A percentile compares a stretch with the other conserved stretches of the same genome.
These are phyloP conservation scores for Erithacus rubecula DNA, from an alignment of 2,797 vertebrate species.

Conservation along the genomic window DNA sequence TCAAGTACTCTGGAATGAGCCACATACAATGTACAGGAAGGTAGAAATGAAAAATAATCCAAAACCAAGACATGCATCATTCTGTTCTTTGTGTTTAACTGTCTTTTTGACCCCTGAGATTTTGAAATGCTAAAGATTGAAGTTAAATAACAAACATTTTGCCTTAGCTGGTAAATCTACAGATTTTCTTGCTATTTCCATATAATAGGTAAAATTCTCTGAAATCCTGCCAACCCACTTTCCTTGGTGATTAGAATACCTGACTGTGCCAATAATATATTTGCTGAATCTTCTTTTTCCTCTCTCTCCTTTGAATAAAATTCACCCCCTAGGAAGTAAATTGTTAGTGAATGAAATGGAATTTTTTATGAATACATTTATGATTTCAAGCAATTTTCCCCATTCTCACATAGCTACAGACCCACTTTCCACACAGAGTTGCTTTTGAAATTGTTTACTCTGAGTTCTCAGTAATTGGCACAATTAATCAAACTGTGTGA, in stretches of 20 bases:
- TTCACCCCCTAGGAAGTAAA: conserved; percentile 6
- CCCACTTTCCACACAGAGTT: not conserved
- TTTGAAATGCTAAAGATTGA: not conserved
- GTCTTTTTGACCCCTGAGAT: not conserved
- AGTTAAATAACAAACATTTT: not conserved
- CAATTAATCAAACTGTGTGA: not conserved
- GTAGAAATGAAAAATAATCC: not conserved
- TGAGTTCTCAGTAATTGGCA: not conserved
- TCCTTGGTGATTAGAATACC: not conserved
- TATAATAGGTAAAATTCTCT: not conserved
- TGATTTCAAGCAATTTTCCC: not conserved
- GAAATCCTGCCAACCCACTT: not conserved
- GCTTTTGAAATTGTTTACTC: conserved; percentile 21
- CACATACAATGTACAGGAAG: not conserved
- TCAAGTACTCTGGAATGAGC: not conserved
- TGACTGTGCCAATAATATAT: not conserved
- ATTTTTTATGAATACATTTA: conserved; percentile 29
- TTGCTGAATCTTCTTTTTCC: conserved; percentile 9
- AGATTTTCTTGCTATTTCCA: not conserved
- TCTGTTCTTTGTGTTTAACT: not conserved
- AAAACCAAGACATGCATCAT: not conserved
- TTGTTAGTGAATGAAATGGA: conserved; percentile 14
- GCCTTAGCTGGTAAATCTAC: not conserved
- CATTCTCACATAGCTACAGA: not conserved
- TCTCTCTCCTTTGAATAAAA: conserved; percentile 1